Conservation (phyloP, 2,888 invertebrate genomes). For the Agonopterix heracliana region DNA sequence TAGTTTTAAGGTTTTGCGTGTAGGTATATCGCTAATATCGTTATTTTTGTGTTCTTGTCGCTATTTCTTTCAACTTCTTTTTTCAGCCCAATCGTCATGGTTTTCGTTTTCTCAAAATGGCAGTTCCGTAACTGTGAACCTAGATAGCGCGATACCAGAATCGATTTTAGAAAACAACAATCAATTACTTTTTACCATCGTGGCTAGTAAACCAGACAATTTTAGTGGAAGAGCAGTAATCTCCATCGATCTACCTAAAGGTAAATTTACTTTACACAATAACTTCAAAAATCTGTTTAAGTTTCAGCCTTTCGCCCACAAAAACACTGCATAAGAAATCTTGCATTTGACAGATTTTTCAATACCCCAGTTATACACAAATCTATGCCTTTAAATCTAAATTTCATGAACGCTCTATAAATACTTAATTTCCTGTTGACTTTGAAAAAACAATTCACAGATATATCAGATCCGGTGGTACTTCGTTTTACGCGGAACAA, state of each 20-base stretch:
- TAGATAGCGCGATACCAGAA: conserved; percentile 17
- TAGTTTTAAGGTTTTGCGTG: conserved; percentile 30
- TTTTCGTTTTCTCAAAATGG: conserved; percentile 18
- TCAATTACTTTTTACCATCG: conserved; percentile 28
- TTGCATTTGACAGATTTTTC: too few species aligned
- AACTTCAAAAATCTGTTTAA: too few species aligned
- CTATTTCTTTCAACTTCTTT: too few species aligned
- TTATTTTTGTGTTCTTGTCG: neutral
- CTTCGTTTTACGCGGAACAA: conserved; percentile 16
- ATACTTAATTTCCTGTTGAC: too few species aligned
- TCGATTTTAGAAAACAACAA: conserved; percentile 23
- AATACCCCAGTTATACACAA: too few species aligned
- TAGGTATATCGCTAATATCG: too few species aligned
- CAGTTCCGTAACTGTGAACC: conserved; percentile 16
- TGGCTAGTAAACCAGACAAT: conserved; percentile 24
- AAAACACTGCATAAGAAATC: too few species aligned
- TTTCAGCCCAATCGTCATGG: conserved; percentile 4
- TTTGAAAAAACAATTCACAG: conserved; percentile 7
- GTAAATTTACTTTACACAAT: conserved; percentile 21
- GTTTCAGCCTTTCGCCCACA: too few species aligned
- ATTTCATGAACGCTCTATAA: too few species aligned
- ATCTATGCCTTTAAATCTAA: too few species aligned
- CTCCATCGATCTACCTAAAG: conserved; percentile 31
- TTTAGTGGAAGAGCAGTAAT: conserved; percentile 25
- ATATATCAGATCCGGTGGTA: conserved; percentile 11